These are phyloP conservation scores for Andinoacara biseriatus DNA, from an alignment of 2,113 vertebrate genomes.

Conservation along the genomic window DNA sequence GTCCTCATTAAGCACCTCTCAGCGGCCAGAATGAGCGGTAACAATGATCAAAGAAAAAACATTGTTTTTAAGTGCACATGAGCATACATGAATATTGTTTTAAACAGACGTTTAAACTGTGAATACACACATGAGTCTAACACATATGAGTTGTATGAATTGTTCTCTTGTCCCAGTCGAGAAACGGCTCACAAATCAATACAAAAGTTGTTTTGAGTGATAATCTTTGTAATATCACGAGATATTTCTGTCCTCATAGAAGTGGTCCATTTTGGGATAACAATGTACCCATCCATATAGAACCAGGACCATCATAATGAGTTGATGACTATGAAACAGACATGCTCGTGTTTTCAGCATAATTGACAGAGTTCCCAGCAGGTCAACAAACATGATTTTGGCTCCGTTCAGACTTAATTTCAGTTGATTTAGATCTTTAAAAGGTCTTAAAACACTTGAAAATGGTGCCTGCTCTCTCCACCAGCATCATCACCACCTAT, in stretches of 20 bases:
- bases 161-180: not conserved
- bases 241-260: not conserved
- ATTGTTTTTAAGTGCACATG: not conserved
- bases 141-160: not conserved
- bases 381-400: too few species aligned
- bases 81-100: not conserved
- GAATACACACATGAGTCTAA: not conserved
- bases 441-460: too few species aligned
- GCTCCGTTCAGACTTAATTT: too few species aligned
- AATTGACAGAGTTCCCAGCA: too few species aligned
- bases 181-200: not conserved
- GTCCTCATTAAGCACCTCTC: not conserved
- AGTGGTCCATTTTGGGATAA: not conserved
- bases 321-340: too few species aligned
- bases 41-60: not conserved
- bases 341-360: too few species aligned
- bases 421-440: too few species aligned
- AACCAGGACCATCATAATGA: not conserved
- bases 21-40: not conserved
- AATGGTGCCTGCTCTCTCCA: too few species aligned
- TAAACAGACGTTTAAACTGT: not conserved
- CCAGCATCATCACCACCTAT: too few species aligned
- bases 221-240: not conserved
- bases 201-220: not conserved
- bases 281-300: not conserved